Conservation (phyloP, 2,888 invertebrate genomes). For the Nymphalis urticae region DNA sequence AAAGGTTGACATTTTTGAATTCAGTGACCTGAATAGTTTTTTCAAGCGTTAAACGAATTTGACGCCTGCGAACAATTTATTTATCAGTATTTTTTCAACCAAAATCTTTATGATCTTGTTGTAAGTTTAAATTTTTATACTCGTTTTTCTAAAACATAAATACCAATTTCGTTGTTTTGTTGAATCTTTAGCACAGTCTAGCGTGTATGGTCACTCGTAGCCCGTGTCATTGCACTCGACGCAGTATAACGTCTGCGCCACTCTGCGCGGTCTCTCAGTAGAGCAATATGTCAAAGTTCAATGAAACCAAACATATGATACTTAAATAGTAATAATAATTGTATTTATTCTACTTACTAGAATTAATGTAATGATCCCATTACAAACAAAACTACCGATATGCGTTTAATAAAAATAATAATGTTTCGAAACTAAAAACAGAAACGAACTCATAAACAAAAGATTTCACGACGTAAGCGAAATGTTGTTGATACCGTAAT, state of each 20-base stretch:
- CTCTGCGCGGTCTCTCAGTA: constrained; percentile 29
- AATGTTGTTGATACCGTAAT: not conserved
- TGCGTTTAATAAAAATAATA: not conserved
- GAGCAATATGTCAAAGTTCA: constrained; percentile 43
- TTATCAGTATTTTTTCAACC: constrained; percentile 21
- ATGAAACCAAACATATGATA: constrained; percentile 27
- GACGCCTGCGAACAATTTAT: constrained; percentile 25
- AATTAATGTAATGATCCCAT: no score
- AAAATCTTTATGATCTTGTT: not conserved
- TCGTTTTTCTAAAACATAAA: not conserved
- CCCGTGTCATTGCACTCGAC: constrained; percentile 60
- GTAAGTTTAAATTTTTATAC: not conserved
- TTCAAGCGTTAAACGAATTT: constrained; percentile 22
- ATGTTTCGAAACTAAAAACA: not conserved
- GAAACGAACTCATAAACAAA: no score
- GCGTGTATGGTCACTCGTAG: constrained; percentile 21
- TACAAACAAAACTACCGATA: not conserved
- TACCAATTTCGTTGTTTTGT: no score
- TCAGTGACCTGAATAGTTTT: constrained; percentile 30
- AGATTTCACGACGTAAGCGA: no score
- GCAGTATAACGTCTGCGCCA: constrained; percentile 38
- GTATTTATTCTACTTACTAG: no score
- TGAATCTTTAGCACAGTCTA: not conserved
- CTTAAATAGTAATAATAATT: not conserved
- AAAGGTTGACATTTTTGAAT: constrained; percentile 22